Percentiles rank a stretch among this genome's conserved stretches.
Conservation (phyloP, 2,888 invertebrate genomes). For the Hipparchia semele region DNA sequence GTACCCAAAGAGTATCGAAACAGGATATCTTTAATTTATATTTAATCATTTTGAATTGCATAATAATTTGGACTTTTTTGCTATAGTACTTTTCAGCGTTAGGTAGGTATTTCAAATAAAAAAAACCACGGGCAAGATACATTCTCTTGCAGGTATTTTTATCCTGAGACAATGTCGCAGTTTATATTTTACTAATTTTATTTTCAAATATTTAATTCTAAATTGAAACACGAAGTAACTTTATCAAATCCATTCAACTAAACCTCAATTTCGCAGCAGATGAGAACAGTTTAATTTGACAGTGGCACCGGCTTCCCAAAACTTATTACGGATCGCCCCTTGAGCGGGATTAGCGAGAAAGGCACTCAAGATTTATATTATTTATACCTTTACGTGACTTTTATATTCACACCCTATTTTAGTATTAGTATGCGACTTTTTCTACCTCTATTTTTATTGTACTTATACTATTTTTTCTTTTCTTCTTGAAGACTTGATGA, state of each 20-base stretch:
- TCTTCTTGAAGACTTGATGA: too few relatives aligned
- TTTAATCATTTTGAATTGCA: too few relatives aligned
- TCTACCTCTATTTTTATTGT: not conserved
- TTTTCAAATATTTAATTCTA: too few relatives aligned
- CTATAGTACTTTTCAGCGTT: too few relatives aligned
- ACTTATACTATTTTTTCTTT: not conserved
- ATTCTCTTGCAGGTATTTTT: too few relatives aligned
- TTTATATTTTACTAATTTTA: too few relatives aligned
- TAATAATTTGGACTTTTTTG: too few relatives aligned
- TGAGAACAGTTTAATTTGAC: conserved; percentile 15
- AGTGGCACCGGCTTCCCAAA: conserved; percentile 19
- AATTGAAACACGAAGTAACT: not conserved
- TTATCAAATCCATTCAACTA: not conserved
- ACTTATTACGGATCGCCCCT: conserved; percentile 38
- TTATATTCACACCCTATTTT: conserved; percentile 23
- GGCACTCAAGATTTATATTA: conserved; percentile 47
- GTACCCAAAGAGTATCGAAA: too few relatives aligned
- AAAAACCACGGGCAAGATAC: too few relatives aligned
- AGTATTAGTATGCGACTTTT: not conserved
- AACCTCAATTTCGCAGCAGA: not conserved
- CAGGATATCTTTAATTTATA: too few relatives aligned
- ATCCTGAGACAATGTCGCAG: too few relatives aligned
- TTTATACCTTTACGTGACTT: conserved; percentile 40
- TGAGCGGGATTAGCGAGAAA: conserved; percentile 45
- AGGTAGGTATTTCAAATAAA: too few relatives aligned